A percentile compares a stretch with the other conserved stretches of the same genome.
Conservation (phyloP, 1,140 invertebrate genomes). For the Mya arenaria region DNA sequence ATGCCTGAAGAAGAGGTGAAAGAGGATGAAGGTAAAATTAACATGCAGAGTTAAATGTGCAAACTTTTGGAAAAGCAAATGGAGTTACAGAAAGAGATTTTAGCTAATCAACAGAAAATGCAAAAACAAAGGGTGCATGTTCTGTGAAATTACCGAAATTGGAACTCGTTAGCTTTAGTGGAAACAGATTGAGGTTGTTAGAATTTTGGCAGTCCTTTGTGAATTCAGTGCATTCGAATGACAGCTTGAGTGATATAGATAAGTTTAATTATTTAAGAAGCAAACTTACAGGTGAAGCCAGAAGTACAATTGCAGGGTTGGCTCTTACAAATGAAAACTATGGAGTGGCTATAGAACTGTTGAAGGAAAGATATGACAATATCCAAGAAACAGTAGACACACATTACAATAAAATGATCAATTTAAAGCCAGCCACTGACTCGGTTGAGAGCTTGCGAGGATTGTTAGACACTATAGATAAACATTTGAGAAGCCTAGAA, state of each 20-base stretch:
- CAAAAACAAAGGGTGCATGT: background rate
- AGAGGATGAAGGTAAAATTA: too few relatives aligned
- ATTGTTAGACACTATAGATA: background rate
- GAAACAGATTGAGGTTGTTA: background rate
- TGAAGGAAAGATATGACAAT: conserved; percentile 1
- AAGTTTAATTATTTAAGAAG: conserved; percentile 2
- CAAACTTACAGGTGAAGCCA: background rate
- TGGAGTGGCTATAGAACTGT: background rate
- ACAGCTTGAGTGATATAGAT: background rate
- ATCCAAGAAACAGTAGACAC: background rate
- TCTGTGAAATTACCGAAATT: conserved; percentile 12
- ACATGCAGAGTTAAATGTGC: too few relatives aligned
- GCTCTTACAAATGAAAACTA: conserved; percentile 1
- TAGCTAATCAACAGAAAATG: too few relatives aligned
- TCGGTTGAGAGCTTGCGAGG: background rate
- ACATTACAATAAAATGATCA: background rate
- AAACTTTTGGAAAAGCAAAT: background rate
- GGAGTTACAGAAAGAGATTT: background rate
- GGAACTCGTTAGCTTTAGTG: background rate
- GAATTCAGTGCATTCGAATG: background rate
- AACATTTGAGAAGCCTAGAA: conserved; percentile 15
- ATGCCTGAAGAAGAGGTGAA: too few relatives aligned
- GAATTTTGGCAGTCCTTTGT: conserved; percentile 1
- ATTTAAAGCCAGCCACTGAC: background rate
- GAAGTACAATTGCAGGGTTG: background rate